Conservation (phyloP, 1,140 invertebrate species). For the Pseudomyrmex pallidus region DNA sequence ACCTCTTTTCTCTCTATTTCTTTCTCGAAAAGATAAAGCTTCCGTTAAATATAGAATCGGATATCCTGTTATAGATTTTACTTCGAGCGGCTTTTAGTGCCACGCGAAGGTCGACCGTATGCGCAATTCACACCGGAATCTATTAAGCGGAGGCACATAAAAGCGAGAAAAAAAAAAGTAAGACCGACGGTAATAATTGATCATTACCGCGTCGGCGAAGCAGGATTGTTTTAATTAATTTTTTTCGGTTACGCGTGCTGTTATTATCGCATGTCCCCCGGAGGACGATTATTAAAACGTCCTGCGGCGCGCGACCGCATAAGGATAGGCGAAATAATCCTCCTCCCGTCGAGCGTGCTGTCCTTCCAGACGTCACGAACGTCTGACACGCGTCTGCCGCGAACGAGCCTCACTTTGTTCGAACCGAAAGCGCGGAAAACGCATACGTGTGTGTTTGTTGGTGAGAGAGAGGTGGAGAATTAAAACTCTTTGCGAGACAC, state of each 20-base stretch:
- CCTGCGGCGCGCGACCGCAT: conserved; percentile 10
- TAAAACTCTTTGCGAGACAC: conserved; percentile 12
- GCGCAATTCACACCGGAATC: conserved; percentile 2
- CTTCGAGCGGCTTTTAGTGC: conserved; percentile 7
- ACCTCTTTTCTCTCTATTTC: not conserved
- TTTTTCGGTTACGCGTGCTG: conserved; percentile 15
- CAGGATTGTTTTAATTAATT: conserved; percentile 40
- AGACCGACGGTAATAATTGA: conserved; percentile 32
- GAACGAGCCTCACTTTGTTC: conserved; percentile 20
- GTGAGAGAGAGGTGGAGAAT: not conserved
- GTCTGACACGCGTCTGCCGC: conserved; percentile 44
- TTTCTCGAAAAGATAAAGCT: conserved; percentile 5
- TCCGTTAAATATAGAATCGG: conserved; percentile 37
- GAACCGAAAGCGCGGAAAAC: not conserved
- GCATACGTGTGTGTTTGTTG: too few species aligned
- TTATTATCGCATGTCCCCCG: conserved; percentile 16
- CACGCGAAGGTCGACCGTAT: conserved; percentile 27
- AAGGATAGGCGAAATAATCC: conserved; percentile 33
- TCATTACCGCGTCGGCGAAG: conserved; percentile 21
- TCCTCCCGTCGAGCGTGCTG: conserved; percentile 1
- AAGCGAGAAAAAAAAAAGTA: conserved; percentile 12
- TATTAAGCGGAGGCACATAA: conserved; percentile 20
- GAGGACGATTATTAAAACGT: conserved; percentile 54
- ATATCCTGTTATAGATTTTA: conserved; percentile 54
- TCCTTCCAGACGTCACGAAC: conserved; percentile 45